phyloP scores from a whole-genome alignment of 1,140 invertebrate genomes.

The Maconellicoccus hirsutus region DNA sequence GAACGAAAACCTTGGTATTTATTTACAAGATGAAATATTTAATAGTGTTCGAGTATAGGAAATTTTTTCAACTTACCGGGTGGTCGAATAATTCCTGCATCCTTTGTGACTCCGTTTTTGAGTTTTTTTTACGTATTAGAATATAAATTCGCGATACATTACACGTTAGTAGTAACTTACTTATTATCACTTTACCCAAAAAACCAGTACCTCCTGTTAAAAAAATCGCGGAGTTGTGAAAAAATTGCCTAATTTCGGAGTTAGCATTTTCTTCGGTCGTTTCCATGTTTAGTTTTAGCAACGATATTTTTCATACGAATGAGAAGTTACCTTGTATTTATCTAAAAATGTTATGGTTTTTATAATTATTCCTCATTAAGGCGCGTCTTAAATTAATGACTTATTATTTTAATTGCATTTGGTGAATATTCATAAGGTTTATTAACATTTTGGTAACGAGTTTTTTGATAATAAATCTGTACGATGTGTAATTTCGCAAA shows the following conservation, averaged over 20 bases:
- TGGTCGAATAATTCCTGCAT: background rate
- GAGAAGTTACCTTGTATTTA: too few relatives aligned
- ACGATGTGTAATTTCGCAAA: too few relatives aligned
- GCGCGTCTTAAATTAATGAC: too few relatives aligned
- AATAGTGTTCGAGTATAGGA: background rate
- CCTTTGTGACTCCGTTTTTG: background rate
- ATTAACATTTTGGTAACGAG: too few relatives aligned
- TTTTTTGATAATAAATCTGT: too few relatives aligned
- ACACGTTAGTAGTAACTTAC: background rate
- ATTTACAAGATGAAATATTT: background rate
- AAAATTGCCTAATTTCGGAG: background rate
- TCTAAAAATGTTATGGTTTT: too few relatives aligned
- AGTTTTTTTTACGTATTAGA: background rate
- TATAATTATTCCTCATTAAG: too few relatives aligned
- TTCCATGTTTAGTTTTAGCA: too few relatives aligned
- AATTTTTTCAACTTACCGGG: background rate
- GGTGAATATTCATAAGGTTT: too few relatives aligned
- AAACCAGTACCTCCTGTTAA: background rate
- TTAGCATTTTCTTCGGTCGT: background rate
- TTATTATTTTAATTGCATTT: too few relatives aligned
- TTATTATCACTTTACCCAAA: background rate
- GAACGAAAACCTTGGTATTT: background rate
- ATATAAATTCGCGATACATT: background rate
- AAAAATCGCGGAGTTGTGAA: background rate
- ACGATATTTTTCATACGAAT: too few relatives aligned